Percentiles rank a stretch among this genome's conserved stretches.
phyloP scores from a whole-genome alignment of 2,113 vertebrate species.

The Microcebus griseorufus region DNA sequence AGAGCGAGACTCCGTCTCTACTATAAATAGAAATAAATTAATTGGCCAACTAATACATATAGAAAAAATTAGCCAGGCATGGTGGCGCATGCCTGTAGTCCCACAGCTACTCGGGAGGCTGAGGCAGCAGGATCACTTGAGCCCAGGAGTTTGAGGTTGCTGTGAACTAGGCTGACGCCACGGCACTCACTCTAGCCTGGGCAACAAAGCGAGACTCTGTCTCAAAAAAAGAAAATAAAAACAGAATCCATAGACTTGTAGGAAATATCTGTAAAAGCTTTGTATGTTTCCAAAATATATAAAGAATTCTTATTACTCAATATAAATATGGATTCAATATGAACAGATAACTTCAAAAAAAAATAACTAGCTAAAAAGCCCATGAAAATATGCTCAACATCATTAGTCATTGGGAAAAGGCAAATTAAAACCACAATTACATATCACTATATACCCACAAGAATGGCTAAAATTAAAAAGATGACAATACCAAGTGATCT shows the following conservation, averaged over 20 bases:
- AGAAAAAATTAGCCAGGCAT: too few relatives aligned
- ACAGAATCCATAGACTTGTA: background rate
- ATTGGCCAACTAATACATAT: too few relatives aligned
- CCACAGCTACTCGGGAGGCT: too few relatives aligned
- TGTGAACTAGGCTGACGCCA: too few relatives aligned
- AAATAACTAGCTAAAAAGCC: background rate
- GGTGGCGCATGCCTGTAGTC: too few relatives aligned
- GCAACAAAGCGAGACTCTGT: too few relatives aligned
- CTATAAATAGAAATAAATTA: too few relatives aligned
- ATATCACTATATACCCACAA: background rate
- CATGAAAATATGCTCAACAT: background rate
- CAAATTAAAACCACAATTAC: background rate
- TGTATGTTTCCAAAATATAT: background rate
- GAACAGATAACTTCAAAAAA: constrained; percentile 5
- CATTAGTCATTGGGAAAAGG: background rate
- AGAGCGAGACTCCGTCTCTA: too few relatives aligned
- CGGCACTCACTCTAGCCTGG: too few relatives aligned
- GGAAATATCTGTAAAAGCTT: background rate
- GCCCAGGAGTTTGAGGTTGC: too few relatives aligned
- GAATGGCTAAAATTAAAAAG: background rate
- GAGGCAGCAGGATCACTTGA: too few relatives aligned
- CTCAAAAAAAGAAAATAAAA: background rate
- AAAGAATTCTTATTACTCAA: background rate
- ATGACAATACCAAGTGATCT: background rate
- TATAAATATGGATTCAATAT: background rate